Evolutionary conservation across 2,113 vertebrate species (phyloP).

Genomic region (Protobothrops mucrosquamatus): DNA sequence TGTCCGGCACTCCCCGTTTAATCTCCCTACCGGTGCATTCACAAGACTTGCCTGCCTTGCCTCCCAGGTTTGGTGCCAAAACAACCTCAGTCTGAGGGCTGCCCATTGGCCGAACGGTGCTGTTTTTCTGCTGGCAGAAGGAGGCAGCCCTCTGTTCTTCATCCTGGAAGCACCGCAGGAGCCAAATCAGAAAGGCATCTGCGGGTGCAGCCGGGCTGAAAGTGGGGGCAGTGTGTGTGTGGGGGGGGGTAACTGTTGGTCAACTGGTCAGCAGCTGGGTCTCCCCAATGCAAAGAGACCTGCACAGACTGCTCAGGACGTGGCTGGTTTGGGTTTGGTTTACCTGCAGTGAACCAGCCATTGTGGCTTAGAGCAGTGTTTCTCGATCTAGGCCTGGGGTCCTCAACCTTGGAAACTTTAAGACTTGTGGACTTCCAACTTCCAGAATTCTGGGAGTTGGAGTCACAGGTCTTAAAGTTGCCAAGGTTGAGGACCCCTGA

Average conservation of each 20-base stretch:
- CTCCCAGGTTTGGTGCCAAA: neutral
- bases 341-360: neutral
- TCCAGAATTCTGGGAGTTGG: no score
- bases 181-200: neutral
- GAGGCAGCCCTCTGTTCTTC: neutral
- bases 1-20: neutral
- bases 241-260: neutral
- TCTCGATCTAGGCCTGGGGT: neutral
- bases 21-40: neutral
- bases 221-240: neutral
- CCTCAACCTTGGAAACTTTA: no score
- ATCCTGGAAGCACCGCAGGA: neutral
- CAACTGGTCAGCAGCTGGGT: neutral
- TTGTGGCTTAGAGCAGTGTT: neutral
- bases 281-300: neutral
- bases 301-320: neutral
- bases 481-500: no score
- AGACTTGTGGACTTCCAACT: no score
- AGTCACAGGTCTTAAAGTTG: no score
- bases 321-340: neutral
- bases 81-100: neutral
- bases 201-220: neutral
- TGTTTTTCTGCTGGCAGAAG: neutral
- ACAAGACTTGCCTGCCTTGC: neutral
- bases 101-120: neutral